Conservation (phyloP, 2,113 vertebrate species). For the Galemys pyrenaicus region DNA sequence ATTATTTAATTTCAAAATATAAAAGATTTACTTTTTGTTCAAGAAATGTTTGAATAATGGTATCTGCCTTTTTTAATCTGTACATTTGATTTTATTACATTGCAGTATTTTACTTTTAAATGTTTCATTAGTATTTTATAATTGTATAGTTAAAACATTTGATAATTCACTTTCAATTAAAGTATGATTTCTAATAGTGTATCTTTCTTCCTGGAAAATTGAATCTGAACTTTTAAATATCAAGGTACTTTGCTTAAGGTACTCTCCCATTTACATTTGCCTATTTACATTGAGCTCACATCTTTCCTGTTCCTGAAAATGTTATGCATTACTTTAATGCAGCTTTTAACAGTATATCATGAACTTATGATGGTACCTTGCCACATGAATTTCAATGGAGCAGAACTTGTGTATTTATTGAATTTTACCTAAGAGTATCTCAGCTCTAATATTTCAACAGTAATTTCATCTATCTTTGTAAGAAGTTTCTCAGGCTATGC, state of each 20-base stretch:
- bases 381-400: conserved; percentile 67
- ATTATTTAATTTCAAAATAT: background rate
- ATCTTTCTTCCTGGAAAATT: background rate
- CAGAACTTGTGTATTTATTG: conserved; percentile 76
- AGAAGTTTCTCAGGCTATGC: conserved; percentile 59
- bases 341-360: conserved; percentile 67
- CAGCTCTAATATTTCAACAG: conserved; percentile 76
- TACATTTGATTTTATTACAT: conserved; percentile 31
- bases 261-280: background rate
- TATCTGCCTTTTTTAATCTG: conserved; percentile 49
- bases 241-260: conserved; percentile 2
- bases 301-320: conserved; percentile 70
- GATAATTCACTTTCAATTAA: background rate
- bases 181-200: background rate
- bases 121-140: background rate
- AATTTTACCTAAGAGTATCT: conserved; percentile 75
- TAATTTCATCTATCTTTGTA: conserved; percentile 77
- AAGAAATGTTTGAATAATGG: background rate
- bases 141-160: background rate
- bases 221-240: background rate
- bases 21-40: background rate
- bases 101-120: conserved; percentile 38
- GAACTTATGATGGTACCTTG: conserved; percentile 73
- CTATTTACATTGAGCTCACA: background rate
- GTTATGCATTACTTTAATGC: conserved; percentile 55